Evolutionary conservation across 1,140 invertebrate species (phyloP), one percentile per base, ranked within the genome.

Genomic region (Caenorhabditis latens): DNA sequence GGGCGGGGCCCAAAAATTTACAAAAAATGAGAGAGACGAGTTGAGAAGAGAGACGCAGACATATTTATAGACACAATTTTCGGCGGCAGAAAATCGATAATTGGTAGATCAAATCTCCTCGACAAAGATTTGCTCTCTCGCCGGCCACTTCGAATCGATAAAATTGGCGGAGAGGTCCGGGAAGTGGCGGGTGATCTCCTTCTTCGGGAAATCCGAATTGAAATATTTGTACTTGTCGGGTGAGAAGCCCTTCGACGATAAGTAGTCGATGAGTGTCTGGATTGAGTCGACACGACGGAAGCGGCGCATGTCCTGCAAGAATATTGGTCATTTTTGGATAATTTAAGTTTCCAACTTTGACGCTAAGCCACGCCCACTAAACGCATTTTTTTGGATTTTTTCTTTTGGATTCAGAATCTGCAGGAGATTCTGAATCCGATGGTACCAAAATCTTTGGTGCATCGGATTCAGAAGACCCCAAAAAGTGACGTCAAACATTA

Each of bases 131-230:
- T 84, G 82, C 58, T 87, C 86, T 24, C 86, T 42, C 14, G 55
- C 79, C n/a, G 86, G 86, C 82, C 82, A 87, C 48, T 87, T 87
- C 0, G 84, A 32, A 13, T 43, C 43, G n/a, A 61, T 53, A 42
- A 87, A 84, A 16, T 58, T 67, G 8, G 16, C 14, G 1, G 42
- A 42, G 5, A 83, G 46, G 65, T 83, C 24, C 2, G 32, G 32
- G 40, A 84, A 42, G 48, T 84, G n/a, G 14, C 57, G 40, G 71
- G 84, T 87, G 9, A 87, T 61, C 9, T 87, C 86, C 57, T 87
- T 87, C 24, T 87, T 87, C 46, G 86, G 86, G 50, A 84, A 84
- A 42, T 87, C 86, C 57, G 86, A 84, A 21, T 87, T 87, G 61
- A 87, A 79, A n/a, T 58, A 84, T 55, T 61, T 84, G 24, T 50